Evolutionary conservation across 2,113 vertebrate species (phyloP), one percentile per base, ranked within the genome.

Genomic region (Psophia crepitans): DNA sequence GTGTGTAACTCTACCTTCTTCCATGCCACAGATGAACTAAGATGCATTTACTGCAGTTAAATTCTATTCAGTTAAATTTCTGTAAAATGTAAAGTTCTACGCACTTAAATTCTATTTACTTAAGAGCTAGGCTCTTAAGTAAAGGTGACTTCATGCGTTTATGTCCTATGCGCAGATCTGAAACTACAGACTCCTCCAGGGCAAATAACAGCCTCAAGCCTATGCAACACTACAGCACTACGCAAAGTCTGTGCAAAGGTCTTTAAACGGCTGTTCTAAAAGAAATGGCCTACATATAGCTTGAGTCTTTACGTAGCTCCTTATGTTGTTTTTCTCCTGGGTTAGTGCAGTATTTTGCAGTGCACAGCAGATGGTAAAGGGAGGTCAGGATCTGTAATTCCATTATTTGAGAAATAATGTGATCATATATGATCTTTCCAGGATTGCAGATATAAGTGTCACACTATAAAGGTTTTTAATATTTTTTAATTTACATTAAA

Each of bases 331-430:
- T 79, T 93, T 20, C 48, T 91, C 56, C 65, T 79, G 70, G 44
- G 32, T 84, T 87, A 89, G 18, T 12, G 70, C 58, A 78, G 61
- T 39, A 68, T 51, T 95, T 60, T 71, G 43, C 69, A 91, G 84
- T 18, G 61, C 44, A 95, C 73, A 94, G 86, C 89, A 96, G 84
- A 93, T 94, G 86, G 92, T 61, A 95, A 63, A 93, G 76, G 85
- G 74, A 89, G 95, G 86, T 93, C 93, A 96, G 65, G 66, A 70
- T 89, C 75, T 84, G 4, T 69, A 96, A 94, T 76, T 92, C 46
- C 58, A 83, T 95, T 90, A 87, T 37, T 60, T 73, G 32, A 80
- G 70, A 93, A 93, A 93, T 77, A 94, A 95, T 11, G 16, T 39
- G 30, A 93, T 84, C 87, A 69, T 33, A 44, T 30, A 84, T 48